Evolutionary conservation across 1,140 invertebrate species (phyloP).

Genomic region (Drosophila pruinosa): DNA sequence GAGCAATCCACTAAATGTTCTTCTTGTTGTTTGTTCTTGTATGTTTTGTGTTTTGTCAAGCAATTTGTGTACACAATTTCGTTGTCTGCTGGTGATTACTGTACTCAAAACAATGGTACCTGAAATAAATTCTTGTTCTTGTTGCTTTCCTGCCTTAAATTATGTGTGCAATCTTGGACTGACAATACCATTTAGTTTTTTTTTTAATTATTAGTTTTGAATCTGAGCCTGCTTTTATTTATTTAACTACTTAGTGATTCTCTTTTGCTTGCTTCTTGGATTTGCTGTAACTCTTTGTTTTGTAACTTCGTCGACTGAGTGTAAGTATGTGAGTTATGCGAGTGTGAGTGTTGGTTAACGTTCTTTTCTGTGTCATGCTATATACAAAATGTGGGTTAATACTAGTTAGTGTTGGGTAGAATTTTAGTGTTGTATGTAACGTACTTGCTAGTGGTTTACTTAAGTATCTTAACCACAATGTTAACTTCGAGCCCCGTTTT

Average conservation of each 20-base stretch:
- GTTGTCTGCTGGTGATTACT: slow-evolving; percentile 67
- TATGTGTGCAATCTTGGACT: slow-evolving; percentile 27
- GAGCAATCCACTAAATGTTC: slow-evolving; percentile 3
- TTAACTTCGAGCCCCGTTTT: slow-evolving; percentile 81
- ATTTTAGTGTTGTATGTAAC: slow-evolving; percentile 41
- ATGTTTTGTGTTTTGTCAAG: slow-evolving; percentile 17
- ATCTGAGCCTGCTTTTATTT: slow-evolving; percentile 29
- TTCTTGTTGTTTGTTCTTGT: slow-evolving; percentile 5
- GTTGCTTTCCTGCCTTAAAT: slow-evolving; percentile 5
- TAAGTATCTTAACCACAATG: slow-evolving; percentile 77
- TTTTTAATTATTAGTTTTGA: slow-evolving; percentile 10
- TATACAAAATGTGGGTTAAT: slow-evolving; percentile 17
- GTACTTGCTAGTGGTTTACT: slow-evolving; percentile 58
- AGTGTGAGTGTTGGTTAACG: slow-evolving; percentile 7
- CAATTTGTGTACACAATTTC: slow-evolving; percentile 54
- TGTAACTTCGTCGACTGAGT: neutral
- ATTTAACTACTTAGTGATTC: slow-evolving; percentile 13
- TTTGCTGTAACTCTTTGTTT: slow-evolving; percentile 3
- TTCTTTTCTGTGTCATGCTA: slow-evolving; percentile 3
- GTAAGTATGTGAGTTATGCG: neutral
- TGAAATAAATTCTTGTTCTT: slow-evolving; percentile 68
- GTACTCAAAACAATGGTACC: slow-evolving; percentile 57
- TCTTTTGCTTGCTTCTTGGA: neutral
- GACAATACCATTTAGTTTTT: slow-evolving; percentile 15
- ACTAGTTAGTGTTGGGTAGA: slow-evolving; percentile 5